Conservation (phyloP, 2,888 invertebrate species). For the Disparrhopalites patrizii region DNA sequence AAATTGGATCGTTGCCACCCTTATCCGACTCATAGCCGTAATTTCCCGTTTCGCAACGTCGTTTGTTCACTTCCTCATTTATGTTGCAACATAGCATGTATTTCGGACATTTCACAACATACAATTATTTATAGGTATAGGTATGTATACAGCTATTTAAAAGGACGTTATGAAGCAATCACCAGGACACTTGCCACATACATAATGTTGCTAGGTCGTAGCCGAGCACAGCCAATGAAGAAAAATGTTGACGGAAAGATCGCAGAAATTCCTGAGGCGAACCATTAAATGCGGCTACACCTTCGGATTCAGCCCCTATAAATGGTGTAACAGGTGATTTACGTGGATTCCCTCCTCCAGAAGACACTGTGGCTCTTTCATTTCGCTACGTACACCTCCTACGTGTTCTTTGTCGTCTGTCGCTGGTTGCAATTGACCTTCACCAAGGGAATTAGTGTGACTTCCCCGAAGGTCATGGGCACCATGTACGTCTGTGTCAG, state of each 20-base stretch:
- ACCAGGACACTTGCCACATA: too few relatives aligned
- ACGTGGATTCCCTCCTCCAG: background rate
- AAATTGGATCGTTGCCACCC: too few relatives aligned
- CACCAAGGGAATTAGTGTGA: background rate
- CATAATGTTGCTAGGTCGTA: too few relatives aligned
- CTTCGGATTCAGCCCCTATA: background rate
- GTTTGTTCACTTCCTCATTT: too few relatives aligned
- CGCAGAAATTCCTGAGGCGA: background rate
- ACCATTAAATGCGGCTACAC: background rate
- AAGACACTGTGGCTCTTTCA: background rate
- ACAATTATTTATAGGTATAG: too few relatives aligned
- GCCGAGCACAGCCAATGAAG: background rate
- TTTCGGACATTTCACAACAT: too few relatives aligned
- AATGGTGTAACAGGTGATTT: background rate
- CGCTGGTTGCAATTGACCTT: background rate
- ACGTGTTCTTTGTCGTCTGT: background rate
- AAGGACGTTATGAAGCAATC: too few relatives aligned
- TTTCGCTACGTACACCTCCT: background rate
- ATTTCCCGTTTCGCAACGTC: too few relatives aligned
- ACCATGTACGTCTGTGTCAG: background rate
- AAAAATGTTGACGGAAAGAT: background rate
- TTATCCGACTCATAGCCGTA: too few relatives aligned
- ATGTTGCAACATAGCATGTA: too few relatives aligned
- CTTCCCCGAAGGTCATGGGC: background rate
- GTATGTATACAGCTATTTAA: too few relatives aligned